Conservation (phyloP, 1,140 invertebrate species). For the Carcinoscorpius rotundicauda region DNA sequence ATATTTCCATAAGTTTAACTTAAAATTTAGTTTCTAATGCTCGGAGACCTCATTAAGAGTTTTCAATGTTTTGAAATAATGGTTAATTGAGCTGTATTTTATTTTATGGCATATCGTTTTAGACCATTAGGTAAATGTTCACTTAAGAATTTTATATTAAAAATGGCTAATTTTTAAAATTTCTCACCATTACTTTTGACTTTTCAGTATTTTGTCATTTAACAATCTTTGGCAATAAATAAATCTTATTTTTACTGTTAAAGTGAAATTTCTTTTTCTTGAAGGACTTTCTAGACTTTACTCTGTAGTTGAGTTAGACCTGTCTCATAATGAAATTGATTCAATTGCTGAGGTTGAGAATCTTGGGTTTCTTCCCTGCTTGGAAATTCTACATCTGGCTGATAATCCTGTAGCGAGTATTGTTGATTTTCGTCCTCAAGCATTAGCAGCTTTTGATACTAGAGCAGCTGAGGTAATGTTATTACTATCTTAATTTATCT, state of each 20-base stretch:
- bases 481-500: not conserved
- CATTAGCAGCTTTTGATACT: slow-evolving; percentile 66
- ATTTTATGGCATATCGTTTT: no score
- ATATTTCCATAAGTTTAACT: no score
- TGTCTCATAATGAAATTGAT: slow-evolving; percentile 70
- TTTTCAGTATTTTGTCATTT: slow-evolving; percentile 11
- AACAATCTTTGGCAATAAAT: slow-evolving; percentile 19
- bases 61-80: no score
- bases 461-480: slow-evolving; percentile 39
- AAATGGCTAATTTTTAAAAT: no score
- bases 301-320: slow-evolving; percentile 67
- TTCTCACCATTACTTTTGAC: not conserved
- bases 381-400: slow-evolving; percentile 70
- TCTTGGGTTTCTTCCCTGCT: slow-evolving; percentile 63
- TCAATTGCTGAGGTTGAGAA: slow-evolving; percentile 67
- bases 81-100: no score
- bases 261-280: slow-evolving; percentile 12
- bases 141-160: no score
- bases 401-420: slow-evolving; percentile 78
- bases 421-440: slow-evolving; percentile 80
- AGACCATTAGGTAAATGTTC: no score
- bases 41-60: no score
- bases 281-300: slow-evolving; percentile 64
- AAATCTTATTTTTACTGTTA: slow-evolving; percentile 2
- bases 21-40: no score